Percentiles rank a stretch among this genome's conserved stretches.
Evolutionary conservation across 2,888 invertebrate species (phyloP).

Genomic region (Orthosia gracilis): DNA sequence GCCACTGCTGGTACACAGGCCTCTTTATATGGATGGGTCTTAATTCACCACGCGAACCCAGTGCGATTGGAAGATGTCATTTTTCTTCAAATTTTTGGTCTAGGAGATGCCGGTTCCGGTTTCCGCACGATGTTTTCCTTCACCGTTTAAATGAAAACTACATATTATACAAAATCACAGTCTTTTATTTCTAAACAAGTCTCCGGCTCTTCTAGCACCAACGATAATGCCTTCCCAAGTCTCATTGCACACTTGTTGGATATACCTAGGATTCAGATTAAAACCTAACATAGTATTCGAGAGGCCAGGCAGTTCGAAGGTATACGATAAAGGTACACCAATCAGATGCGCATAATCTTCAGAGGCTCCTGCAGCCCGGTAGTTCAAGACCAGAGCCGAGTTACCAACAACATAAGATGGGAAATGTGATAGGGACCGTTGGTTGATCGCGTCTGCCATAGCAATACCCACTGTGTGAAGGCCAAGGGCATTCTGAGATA

Average conservation of each 20-base stretch:
- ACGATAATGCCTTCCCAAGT: slow-evolving; percentile 91
- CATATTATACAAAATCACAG: slow-evolving; percentile 22
- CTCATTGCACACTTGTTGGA: slow-evolving; percentile 90
- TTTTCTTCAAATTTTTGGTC: no score
- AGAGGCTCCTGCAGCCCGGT: slow-evolving; percentile 92
- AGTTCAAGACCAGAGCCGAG: slow-evolving; percentile 87
- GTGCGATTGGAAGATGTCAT: no score
- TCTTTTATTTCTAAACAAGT: slow-evolving; percentile 66
- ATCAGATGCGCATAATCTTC: slow-evolving; percentile 92
- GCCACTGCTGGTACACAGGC: no score
- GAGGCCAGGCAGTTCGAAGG: slow-evolving; percentile 93
- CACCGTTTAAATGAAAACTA: slow-evolving; percentile 6
- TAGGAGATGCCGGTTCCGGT: no score
- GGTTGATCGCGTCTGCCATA: slow-evolving; percentile 83
- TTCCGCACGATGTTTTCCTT: no score
- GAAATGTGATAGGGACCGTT: slow-evolving; percentile 76
- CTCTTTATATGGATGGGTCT: no score
- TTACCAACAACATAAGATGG: slow-evolving; percentile 90
- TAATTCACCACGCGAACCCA: no score
- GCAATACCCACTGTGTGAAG: slow-evolving; percentile 84
- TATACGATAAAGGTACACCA: slow-evolving; percentile 91
- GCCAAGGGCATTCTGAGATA: slow-evolving; percentile 87
- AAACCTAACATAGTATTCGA: slow-evolving; percentile 86
- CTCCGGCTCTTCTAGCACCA: slow-evolving; percentile 83
- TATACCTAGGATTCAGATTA: slow-evolving; percentile 89